These are phyloP conservation scores for Erebia aethiops DNA, from an alignment of 2,888 invertebrate species.

Conservation along the genomic window DNA sequence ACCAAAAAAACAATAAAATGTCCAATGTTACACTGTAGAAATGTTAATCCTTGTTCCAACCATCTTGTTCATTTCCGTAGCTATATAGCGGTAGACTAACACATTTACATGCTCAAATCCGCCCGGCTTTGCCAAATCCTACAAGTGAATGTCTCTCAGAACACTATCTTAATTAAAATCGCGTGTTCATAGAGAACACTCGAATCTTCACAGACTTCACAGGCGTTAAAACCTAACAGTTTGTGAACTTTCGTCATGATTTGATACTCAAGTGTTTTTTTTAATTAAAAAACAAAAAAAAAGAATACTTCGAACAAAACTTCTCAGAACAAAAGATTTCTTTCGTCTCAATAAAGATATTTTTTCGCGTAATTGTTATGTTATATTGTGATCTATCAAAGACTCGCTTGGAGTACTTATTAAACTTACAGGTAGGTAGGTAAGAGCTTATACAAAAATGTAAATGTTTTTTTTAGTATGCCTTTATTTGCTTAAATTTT, in stretches of 20 bases:
- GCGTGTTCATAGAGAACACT: not conserved
- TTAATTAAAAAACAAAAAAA: not conserved
- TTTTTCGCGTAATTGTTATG: too few species aligned
- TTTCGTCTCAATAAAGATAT: too few species aligned
- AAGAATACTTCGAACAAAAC: too few species aligned
- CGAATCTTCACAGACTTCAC: not conserved
- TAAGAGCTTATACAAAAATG: too few species aligned
- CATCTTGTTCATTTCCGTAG: not conserved
- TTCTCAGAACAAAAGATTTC: too few species aligned
- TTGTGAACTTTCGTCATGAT: not conserved
- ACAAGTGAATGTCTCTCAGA: not conserved
- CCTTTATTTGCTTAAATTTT: not conserved
- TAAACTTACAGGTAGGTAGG: too few species aligned
- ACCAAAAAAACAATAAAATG: too few species aligned
- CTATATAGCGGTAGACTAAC: too few species aligned
- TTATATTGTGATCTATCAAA: too few species aligned
- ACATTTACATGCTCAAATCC: not conserved
- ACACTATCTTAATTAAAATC: constrained; percentile 11
- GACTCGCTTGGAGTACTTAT: too few species aligned
- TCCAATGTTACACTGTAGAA: too few species aligned
- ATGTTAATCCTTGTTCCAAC: not conserved
- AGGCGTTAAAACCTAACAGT: not conserved
- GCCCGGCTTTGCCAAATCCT: not conserved
- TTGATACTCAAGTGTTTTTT: not conserved
- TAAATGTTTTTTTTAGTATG: not conserved